Percentiles rank a stretch among this genome's conserved stretches.
Conservation (phyloP, 1,140 invertebrate genomes). For the Centruroides vittatus region DNA sequence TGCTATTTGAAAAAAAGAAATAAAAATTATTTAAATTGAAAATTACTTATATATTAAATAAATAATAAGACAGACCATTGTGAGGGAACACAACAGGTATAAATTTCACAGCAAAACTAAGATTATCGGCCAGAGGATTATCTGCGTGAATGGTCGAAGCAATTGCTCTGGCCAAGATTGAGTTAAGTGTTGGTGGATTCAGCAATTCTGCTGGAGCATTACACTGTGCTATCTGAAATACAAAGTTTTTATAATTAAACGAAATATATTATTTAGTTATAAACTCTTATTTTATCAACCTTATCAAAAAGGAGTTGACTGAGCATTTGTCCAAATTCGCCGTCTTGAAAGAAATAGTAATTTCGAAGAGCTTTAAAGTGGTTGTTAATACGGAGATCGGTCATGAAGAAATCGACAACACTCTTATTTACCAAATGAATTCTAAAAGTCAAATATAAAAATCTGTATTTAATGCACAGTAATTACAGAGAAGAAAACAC, state of each 20-base stretch:
- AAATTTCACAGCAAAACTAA: background rate
- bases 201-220: background rate
- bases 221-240: background rate
- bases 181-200: background rate
- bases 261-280: too few species aligned
- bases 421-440: too few species aligned
- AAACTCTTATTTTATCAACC: background rate
- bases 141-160: background rate
- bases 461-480: too few species aligned
- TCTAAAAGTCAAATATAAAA: too few species aligned
- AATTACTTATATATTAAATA: background rate
- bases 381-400: background rate
- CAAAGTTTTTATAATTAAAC: background rate
- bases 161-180: background rate
- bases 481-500: too few species aligned
- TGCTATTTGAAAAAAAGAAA: too few species aligned
- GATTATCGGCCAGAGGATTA: background rate
- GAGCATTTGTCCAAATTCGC: background rate
- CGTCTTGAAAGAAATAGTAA: conserved; percentile 1
- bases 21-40: background rate
- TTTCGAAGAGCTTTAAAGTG: background rate
- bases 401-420: background rate
- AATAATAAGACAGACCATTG: too few species aligned
- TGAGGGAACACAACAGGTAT: background rate
- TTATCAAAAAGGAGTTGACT: background rate